Evolutionary conservation across 2,888 invertebrate species (phyloP).

Genomic region (Hartigia nigra): DNA sequence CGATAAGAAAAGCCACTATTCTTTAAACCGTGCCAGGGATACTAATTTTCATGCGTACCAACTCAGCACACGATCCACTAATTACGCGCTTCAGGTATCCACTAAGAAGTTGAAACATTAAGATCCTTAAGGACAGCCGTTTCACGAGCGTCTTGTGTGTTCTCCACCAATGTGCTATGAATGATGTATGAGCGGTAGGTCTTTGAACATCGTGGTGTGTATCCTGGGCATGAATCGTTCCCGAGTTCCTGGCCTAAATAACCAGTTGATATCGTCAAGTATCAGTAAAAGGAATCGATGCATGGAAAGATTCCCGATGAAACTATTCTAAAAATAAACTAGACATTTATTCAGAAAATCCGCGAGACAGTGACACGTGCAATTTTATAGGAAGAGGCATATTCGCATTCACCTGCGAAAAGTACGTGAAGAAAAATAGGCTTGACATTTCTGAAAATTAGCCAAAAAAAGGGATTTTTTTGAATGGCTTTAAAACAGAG

Average conservation of each 20-base stretch:
- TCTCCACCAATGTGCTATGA: not conserved
- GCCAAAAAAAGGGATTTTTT: not conserved
- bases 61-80: not conserved
- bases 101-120: not conserved
- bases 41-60: not conserved
- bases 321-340: not conserved
- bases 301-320: not conserved
- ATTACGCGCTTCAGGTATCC: not conserved
- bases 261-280: not conserved
- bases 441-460: not conserved
- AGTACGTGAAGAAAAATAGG: too few species aligned
- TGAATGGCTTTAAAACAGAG: not conserved
- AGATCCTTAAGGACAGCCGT: not conserved
- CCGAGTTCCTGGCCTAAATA: not conserved
- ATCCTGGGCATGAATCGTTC: not conserved
- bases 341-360: not conserved
- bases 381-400: not conserved
- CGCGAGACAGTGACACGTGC: not conserved
- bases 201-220: not conserved
- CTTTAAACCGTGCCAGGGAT: not conserved
- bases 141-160: not conserved
- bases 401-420: too few species aligned
- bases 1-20: not conserved
- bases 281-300: not conserved
- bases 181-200: not conserved